These are phyloP conservation scores for Patella ulyssiponensis DNA, from an alignment of 2,888 invertebrate genomes.

Conservation along the genomic window DNA sequence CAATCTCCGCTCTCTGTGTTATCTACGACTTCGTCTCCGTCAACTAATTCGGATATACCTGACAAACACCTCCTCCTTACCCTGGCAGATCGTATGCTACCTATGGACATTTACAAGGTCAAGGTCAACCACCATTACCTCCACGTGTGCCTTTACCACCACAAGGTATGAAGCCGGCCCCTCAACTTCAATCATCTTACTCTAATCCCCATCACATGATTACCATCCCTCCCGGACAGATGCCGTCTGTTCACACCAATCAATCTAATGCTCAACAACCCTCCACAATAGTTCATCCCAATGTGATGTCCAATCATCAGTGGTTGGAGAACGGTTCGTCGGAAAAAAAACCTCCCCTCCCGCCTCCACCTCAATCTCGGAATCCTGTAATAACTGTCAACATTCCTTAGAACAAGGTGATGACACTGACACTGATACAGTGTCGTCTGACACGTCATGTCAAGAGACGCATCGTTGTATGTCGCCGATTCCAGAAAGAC, in stretches of 20 bases:
- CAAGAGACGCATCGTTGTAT: slow-evolving; percentile 63
- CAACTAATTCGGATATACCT: slow-evolving; percentile 69
- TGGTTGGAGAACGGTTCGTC: slow-evolving; percentile 3
- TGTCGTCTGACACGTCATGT: slow-evolving; percentile 44
- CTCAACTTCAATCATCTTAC: slow-evolving; percentile 10
- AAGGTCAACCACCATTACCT: slow-evolving; percentile 54
- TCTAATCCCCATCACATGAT: slow-evolving; percentile 11
- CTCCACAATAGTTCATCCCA: slow-evolving; percentile 20
- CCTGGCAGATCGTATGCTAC: slow-evolving; percentile 49
- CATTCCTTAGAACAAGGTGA: slow-evolving; percentile 31
- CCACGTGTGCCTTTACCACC: slow-evolving; percentile 55
- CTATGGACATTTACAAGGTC: slow-evolving; percentile 30
- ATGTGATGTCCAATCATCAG: slow-evolving; percentile 10
- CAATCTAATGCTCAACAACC: slow-evolving; percentile 21
- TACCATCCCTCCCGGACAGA: slow-evolving; percentile 21
- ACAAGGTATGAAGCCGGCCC: slow-evolving; percentile 31
- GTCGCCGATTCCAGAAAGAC: slow-evolving; percentile 93
- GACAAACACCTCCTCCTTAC: slow-evolving; percentile 70
- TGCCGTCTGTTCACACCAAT: slow-evolving; percentile 31
- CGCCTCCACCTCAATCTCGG: slow-evolving; percentile 17
- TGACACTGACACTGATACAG: slow-evolving; percentile 53
- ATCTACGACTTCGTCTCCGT: slow-evolving; percentile 69
- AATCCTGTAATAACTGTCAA: background rate
- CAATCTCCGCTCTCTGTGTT: slow-evolving; percentile 71
- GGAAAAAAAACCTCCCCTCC: background rate